Evolutionary conservation across 2,888 invertebrate species (phyloP).

Genomic region (Heliconius ismenius): DNA sequence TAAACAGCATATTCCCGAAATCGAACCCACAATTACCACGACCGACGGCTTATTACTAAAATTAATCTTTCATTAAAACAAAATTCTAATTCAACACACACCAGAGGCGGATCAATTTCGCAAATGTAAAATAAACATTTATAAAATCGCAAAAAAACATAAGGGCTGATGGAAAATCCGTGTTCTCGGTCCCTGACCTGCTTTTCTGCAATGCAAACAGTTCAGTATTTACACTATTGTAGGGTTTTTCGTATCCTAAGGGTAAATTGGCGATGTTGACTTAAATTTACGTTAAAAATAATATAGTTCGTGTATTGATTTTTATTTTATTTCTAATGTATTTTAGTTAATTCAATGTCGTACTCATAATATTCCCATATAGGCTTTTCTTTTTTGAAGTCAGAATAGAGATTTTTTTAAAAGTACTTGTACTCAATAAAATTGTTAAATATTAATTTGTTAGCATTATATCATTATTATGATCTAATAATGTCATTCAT

Average conservation of each 20-base stretch:
- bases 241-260: slow-evolving; percentile 33
- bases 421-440: no score
- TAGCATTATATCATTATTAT: not conserved
- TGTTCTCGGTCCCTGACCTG: slow-evolving; percentile 42
- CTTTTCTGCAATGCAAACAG: slow-evolving; percentile 37
- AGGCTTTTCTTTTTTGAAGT: no score
- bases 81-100: not conserved
- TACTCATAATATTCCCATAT: not conserved
- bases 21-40: no score
- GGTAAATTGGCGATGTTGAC: slow-evolving; percentile 12
- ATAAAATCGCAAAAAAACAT: slow-evolving; percentile 38
- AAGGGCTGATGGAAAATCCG: slow-evolving; percentile 45
- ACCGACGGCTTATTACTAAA: no score
- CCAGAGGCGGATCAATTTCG: not conserved
- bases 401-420: no score
- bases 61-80: not conserved
- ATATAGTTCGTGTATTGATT: no score
- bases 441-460: no score
- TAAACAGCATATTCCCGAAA: no score
- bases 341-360: not conserved
- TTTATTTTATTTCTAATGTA: not conserved
- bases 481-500: not conserved
- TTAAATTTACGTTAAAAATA: slow-evolving; percentile 7
- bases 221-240: slow-evolving; percentile 40
- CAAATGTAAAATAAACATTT: slow-evolving; percentile 32